Evolutionary conservation across 37 sponge, comb jelly and placozoan species (phyloP).

Genomic region (Halichondria panicea): DNA sequence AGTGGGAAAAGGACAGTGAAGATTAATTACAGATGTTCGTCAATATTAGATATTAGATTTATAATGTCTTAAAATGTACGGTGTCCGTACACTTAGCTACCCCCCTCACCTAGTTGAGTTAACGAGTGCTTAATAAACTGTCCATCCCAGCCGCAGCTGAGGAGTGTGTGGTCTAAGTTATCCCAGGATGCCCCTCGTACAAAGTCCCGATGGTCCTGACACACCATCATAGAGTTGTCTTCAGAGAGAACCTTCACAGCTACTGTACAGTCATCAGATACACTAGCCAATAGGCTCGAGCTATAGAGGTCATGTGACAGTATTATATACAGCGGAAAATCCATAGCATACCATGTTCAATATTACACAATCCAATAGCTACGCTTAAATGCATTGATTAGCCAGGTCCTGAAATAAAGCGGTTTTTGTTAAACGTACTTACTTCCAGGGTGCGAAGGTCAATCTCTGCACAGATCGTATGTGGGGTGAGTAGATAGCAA

Average conservation of each 20-base stretch:
- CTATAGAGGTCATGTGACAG: neutral
- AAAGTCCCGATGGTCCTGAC: slow-evolving; percentile 64
- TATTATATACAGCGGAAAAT: neutral
- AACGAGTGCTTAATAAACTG: slow-evolving; percentile 46
- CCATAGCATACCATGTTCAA: neutral
- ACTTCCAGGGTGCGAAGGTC: slow-evolving; percentile 66
- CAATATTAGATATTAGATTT: too few relatives aligned
- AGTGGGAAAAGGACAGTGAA: too few relatives aligned
- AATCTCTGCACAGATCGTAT: slow-evolving; percentile 32
- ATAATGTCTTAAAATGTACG: too few relatives aligned
- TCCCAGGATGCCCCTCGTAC: slow-evolving; percentile 73
- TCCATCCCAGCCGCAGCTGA: slow-evolving; percentile 82
- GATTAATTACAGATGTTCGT: too few relatives aligned
- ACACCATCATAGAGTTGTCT: slow-evolving; percentile 17
- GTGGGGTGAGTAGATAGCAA: slow-evolving; percentile 37
- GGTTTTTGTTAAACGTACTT: slow-evolving; percentile 8
- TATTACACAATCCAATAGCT: neutral
- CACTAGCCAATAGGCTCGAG: slow-evolving; percentile 42
- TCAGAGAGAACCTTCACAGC: slow-evolving; percentile 28
- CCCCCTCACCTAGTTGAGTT: neutral
- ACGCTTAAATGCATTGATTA: neutral
- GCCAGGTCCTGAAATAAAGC: neutral
- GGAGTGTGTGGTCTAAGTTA: slow-evolving; percentile 18
- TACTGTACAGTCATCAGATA: slow-evolving; percentile 69
- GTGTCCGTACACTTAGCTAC: neutral